Evolutionary conservation across 2,888 invertebrate species (phyloP).

Genomic region (Clistopyga incitator): DNA sequence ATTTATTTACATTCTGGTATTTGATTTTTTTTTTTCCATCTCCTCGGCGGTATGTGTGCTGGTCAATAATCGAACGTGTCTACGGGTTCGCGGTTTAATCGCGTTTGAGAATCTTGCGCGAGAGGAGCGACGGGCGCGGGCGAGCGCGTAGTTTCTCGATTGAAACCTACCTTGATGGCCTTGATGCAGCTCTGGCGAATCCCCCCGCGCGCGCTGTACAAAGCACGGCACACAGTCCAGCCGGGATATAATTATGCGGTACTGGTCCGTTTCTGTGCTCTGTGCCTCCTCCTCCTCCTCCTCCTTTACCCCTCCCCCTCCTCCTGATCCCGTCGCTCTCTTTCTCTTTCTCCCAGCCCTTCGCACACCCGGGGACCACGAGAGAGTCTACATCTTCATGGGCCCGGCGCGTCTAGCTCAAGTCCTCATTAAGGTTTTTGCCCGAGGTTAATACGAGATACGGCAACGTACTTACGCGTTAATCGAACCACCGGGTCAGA

Average conservation of each 20-base stretch:
- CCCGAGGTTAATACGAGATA: constrained; percentile 69
- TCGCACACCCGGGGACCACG: constrained; percentile 15
- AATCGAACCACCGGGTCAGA: constrained; percentile 69
- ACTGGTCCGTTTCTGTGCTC: constrained; percentile 67
- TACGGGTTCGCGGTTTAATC: constrained; percentile 67
- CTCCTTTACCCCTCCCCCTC: constrained; percentile 33
- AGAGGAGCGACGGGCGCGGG: constrained; percentile 56
- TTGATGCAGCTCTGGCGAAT: constrained; percentile 62
- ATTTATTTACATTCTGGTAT: constrained; percentile 4
- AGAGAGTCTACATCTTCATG: constrained; percentile 67
- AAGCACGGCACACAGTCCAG: constrained; percentile 54
- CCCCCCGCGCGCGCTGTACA: constrained; percentile 52
- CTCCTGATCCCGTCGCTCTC: constrained; percentile 50
- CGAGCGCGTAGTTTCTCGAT: constrained; percentile 69
- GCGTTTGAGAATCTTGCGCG: constrained; percentile 63
- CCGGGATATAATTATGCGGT: constrained; percentile 70
- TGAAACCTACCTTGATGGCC: constrained; percentile 70
- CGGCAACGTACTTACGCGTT: constrained; percentile 70
- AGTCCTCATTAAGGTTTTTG: constrained; percentile 71
- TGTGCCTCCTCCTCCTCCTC: constrained; percentile 40
- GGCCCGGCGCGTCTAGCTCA: constrained; percentile 61
- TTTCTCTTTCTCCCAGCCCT: constrained; percentile 46
- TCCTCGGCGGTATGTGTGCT: constrained; percentile 30
- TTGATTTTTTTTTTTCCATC: constrained; percentile 11
- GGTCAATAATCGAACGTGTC: constrained; percentile 67